These are phyloP conservation scores for Dromius quadrimaculatus DNA, from an alignment of 2,888 invertebrate genomes.

Conservation along the genomic window DNA sequence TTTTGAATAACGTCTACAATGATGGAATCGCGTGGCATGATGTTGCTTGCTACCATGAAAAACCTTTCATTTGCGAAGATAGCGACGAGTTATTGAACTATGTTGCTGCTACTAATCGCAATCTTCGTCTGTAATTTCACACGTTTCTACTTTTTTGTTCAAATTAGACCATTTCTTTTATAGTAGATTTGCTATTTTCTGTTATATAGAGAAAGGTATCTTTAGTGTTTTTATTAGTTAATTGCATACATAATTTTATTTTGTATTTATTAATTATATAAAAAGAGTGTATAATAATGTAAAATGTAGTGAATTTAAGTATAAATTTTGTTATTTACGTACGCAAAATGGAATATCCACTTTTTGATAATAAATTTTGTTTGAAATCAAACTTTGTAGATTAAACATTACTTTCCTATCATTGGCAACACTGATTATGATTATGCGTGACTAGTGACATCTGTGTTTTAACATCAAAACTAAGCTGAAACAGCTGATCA, in stretches of 20 bases:
- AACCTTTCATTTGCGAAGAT: constrained; percentile 92
- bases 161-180: constrained; percentile 31
- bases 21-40: constrained; percentile 96
- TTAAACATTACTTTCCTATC: too few relatives aligned
- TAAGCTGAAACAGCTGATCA: constrained; percentile 1
- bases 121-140: constrained; percentile 78
- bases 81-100: constrained; percentile 89
- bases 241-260: constrained; percentile 38
- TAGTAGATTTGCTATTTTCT: constrained; percentile 27
- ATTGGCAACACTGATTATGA: too few relatives aligned
- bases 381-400: constrained; percentile 38
- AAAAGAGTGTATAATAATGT: constrained; percentile 37
- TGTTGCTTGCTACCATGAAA: constrained; percentile 93
- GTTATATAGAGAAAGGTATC: constrained; percentile 31
- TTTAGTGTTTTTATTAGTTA: constrained; percentile 39
- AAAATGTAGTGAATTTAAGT: constrained; percentile 34
- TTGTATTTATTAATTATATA: constrained; percentile 43
- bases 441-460: not conserved
- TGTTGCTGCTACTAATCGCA: constrained; percentile 86
- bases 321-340: constrained; percentile 33
- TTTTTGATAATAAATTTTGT: constrained; percentile 45
- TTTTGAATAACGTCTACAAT: constrained; percentile 92
- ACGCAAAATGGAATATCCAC: constrained; percentile 25
- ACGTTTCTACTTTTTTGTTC: not conserved
- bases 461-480: not conserved